Conservation (phyloP, 2,888 invertebrate species). For the Chesias legatella region DNA sequence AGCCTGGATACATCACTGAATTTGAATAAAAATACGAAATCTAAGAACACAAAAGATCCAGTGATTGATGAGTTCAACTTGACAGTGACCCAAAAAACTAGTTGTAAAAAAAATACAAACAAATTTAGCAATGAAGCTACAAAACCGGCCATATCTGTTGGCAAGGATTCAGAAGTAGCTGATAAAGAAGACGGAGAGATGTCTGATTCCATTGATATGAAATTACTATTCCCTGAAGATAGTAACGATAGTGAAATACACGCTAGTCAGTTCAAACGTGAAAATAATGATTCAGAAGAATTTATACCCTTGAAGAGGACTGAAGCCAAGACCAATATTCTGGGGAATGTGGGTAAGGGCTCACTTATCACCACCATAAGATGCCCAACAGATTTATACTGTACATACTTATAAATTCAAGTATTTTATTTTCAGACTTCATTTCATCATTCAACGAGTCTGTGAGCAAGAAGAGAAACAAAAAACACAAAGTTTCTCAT, state of each 20-base stretch:
- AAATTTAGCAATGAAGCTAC: constrained; percentile 13
- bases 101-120: constrained; percentile 33
- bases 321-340: constrained; percentile 53
- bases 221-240: constrained; percentile 63
- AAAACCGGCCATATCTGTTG: constrained; percentile 21
- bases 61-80: constrained; percentile 64
- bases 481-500: constrained; percentile 28
- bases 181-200: constrained; percentile 36
- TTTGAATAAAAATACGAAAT: constrained; percentile 45
- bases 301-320: constrained; percentile 56
- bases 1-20: constrained; percentile 52
- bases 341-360: constrained; percentile 36
- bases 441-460: constrained; percentile 18
- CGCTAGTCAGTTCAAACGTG: constrained; percentile 21
- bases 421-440: constrained; percentile 2
- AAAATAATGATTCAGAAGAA: constrained; percentile 25
- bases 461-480: constrained; percentile 31
- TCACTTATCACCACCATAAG: not conserved
- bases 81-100: constrained; percentile 56
- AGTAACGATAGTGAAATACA: constrained; percentile 49
- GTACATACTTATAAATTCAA: no score
- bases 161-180: constrained; percentile 11
- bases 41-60: constrained; percentile 40
- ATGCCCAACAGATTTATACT: not conserved
- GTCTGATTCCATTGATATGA: constrained; percentile 61